Base-by-base conservation (phyloP, 23 tunicate species). In the Aplidium turbinatum region DNA sequence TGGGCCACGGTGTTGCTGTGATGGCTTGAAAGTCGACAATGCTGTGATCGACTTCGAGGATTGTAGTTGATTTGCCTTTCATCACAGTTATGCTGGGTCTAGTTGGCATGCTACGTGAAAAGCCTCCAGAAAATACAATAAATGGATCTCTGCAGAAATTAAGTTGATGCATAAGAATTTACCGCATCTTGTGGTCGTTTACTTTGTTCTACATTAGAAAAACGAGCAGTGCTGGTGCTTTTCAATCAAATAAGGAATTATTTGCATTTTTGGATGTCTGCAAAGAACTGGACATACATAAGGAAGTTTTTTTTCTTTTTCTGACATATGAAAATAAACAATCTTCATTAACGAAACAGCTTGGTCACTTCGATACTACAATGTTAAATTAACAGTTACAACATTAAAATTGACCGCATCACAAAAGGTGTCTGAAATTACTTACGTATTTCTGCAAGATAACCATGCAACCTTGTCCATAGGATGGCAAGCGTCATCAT, bases 81-180 rank as follows among this genome's bases (percentile, higher is more conserved):
- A 80, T 78, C 21, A 92, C 82, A 2, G 98, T 83, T 0, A 92
- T 51, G 56, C 82, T 78, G 13, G 86, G 82, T 27, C 47, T 78
- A 35, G 36, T 13, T 21, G 75, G 33, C 19, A 29, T 26, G 2
- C 31, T 58, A 18, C 13, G 34, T 7, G 82, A 30, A 20, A 92
- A 38, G 1, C 98, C 98, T 25, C 96, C 98, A 38, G 92, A 72
- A 68, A 92, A 92, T 20, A 92, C 79, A 38, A 92, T 36, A 9
- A 85, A 79, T 0, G 73, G 56, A 27, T 89, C 88, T 9, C 79
- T 61, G 76, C 23, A 38, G 24, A 54, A 54, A 54, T 5, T n/a
- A n/a, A n/a, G n/a, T n/a, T n/a, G n/a, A n/a, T n/a, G n/a, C n/a
- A n/a, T n/a, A n/a, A n/a, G n/a, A n/a, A n/a, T n/a, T n/a, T n/a